Evolutionary conservation across 2,888 invertebrate species (phyloP), one percentile per base, ranked within the genome.

Genomic region (Lochmaea capreae): DNA sequence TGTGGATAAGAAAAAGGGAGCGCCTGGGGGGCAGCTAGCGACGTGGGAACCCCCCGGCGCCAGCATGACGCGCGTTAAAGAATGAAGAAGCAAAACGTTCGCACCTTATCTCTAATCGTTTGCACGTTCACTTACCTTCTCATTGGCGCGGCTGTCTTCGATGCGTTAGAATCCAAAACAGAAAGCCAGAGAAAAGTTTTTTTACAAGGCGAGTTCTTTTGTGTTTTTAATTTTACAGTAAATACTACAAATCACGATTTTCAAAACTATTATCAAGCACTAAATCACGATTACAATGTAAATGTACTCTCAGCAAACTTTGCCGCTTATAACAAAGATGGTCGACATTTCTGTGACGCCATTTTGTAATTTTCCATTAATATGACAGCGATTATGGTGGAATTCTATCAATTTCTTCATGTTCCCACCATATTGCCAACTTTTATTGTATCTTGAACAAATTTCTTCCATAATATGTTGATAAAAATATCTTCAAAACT

Each of bases 21-120:
- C 80, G 83, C 83, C 83, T 84, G 84, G 85, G 85, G 86, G 86
- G 86, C 85, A 86, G 86, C 84, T 86, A 86, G 86, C 86, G 84
- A 85, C 86, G 84, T 83, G 84, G 84, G 83, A 84, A 84, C 84
- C 84, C 84, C 84, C 84, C 83, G 83, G 81, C 81, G 77, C 85
- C 89, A 90, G 90, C 89, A 90, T 90, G 90, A 90, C 89, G 90
- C 89, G 89, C 90, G 89, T 89, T 91, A 91, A 91, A 92, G 92
- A 92, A 99, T 99, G 99, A 99, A 99, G 96, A 98, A 98, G 92
- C 99, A 99, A 95, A 99, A 99, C 95, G 98, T 99, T 89, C 97
- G 99, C 91, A 99, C 99, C 90, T 92, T 99, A 91, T 98, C 98
- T 87, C 94, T 99, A 90, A 99, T 99, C 91, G 98, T 99, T 91